Base-by-base conservation (phyloP, 2,888 invertebrate species). In the Archaeoteleia sp. region DNA sequence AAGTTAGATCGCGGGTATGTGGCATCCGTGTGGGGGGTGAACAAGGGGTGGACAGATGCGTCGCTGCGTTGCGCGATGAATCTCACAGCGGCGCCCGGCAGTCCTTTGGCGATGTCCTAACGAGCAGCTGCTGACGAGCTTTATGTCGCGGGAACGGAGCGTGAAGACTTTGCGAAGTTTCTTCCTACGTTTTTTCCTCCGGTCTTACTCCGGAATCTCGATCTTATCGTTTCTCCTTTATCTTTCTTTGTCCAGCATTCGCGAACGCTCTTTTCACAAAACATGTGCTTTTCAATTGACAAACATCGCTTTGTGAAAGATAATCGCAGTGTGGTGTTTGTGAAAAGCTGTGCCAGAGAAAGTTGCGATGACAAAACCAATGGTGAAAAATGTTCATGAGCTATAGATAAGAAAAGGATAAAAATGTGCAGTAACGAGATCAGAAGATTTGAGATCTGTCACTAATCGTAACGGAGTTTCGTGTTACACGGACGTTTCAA, bases 71-170 rank as follows among this genome's bases (percentile, higher is more conserved):
- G 83, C 83, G 83, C 83, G 62, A 71, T 74, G 72, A 78, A 73
- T 78, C 78, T 78, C 72, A 74, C 77, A 77, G 80, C 81, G 79
- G 78, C 74, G 74, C 72, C 75, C 77, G 80, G 71, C 82, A 84
- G 83, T 83, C 80, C 78, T 78, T 78, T 76, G 80, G 77, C 79
- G 82, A 79, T 79, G 78, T 75, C 72, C 82, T 75, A 76, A 74
- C 80, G 78, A 80, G 82, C 70, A 80, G 73, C 77, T 74, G 78
- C 72, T 72, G 67, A 57, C 45, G 57, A 40, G 58, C 14, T 30
- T 32, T 15, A 13, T 51, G 10, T 27, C 51, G 29, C 48, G n/a
- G 32, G 43, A 23, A 23, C 27, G n/a, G 23, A 37, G 17, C 7
- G 9, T 37, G 5, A 4, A 30, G 9, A 30, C 30, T 30, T 30